phyloP scores from a whole-genome alignment of 2,113 vertebrate species.

The Boleophthalmus pectinirostris region DNA sequence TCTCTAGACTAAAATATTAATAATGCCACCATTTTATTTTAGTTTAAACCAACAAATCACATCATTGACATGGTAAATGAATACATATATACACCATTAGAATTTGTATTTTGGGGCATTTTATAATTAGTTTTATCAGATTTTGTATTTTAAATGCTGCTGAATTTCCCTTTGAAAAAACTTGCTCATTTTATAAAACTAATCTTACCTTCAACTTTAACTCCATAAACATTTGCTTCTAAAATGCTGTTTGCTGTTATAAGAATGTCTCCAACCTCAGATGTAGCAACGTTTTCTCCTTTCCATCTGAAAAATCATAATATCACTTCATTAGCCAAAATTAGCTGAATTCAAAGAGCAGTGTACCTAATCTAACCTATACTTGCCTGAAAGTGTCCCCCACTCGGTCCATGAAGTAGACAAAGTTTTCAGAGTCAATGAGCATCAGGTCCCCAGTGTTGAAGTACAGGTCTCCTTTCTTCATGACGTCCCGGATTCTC shows the following conservation, averaged over 20 bases:
- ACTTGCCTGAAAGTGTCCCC: conserved; percentile 92
- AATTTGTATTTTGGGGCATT: too few species aligned
- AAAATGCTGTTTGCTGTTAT: conserved; percentile 73
- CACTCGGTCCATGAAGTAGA: conserved; percentile 91
- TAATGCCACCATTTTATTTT: too few species aligned
- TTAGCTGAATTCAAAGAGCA: not conserved
- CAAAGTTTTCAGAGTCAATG: conserved; percentile 80
- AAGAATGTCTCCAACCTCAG: conserved; percentile 83
- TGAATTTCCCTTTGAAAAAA: too few species aligned
- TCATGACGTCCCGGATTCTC: conserved; percentile 82
- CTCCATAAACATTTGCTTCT: conserved; percentile 89
- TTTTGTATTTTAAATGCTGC: too few species aligned
- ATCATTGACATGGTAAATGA: not conserved
- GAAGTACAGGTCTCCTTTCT: conserved; percentile 87
- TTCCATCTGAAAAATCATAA: conserved; percentile 82
- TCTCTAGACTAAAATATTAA: too few species aligned
- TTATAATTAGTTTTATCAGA: too few species aligned
- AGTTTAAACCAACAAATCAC: not conserved
- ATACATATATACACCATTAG: too few species aligned
- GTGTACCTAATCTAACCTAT: not conserved
- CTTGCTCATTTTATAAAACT: not conserved
- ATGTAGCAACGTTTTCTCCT: conserved; percentile 92
- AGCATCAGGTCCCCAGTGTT: conserved; percentile 83
- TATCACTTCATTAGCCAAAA: not conserved
- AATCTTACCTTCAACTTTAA: conserved; percentile 83